Evolutionary conservation across 2,113 vertebrate species (phyloP), one percentile per base, ranked within the genome.

Genomic region (Caloenas nicobarica): DNA sequence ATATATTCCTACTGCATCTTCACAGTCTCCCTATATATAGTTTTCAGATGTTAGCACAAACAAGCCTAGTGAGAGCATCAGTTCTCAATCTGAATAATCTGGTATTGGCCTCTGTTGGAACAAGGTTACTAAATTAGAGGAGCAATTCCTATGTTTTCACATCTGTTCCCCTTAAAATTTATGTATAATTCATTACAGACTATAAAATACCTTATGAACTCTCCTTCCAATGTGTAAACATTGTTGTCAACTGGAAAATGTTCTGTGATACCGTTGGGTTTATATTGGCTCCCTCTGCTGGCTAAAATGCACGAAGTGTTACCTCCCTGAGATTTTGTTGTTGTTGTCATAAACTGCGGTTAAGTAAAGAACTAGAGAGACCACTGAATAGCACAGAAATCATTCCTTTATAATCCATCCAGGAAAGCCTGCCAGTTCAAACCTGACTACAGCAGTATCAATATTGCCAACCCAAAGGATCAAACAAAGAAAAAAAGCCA

Each of bases 261-360:
- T 57, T 70, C 71, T 42, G 50, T 1, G 19, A 71, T 79, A 85
- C 74, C 61, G 79, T 57, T 88, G 89, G 48, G 82, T 96, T 97
- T 97, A 56, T 91, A 85, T 25, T 69, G 85, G 77, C 64, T 97
- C 94, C 96, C 96, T 96, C 97, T 96, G 80, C 60, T 94, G 93
- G 62, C 61, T 64, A 72, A 80, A 70, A 58, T 5, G 86, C 10
- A 65, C 8, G 7, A 81, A 95, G 91, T 70, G 42, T 73, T 62
- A 74, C 31, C 44, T 5, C 36, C 14, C 17, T 36, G n/a, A 38
- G 11, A 13, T 15, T 15, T 61, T 54, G 25, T n/a, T n/a, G 23
- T 31, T 4, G 1, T 10, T 42, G 16, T n/a, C 40, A 53, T 28
- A 38, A 82, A 46, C 57, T 25, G 31, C 19, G 25, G 8, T 28